Evolutionary conservation across 2,888 invertebrate species (phyloP), one percentile per base, ranked within the genome.

Genomic region (Dermolepida albohirtum): DNA sequence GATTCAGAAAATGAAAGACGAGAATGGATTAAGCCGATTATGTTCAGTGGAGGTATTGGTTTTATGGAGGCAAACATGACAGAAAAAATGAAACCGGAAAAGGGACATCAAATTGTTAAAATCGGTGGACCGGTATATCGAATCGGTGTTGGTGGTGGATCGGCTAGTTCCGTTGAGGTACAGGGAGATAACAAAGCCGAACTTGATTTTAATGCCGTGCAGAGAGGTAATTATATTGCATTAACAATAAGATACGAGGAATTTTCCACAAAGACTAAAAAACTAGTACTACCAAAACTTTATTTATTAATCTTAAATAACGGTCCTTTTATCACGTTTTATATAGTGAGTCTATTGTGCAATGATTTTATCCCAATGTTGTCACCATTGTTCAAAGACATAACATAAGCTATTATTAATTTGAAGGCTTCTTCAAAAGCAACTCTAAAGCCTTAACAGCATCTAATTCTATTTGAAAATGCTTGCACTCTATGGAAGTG

Each of bases 91-190:
- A 83, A 86, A 59, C 93, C 97, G 0, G 85, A 89, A 77, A 88
- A 89, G 88, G 96, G 94, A 10, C 95, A 96, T 91, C 86, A 93
- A 78, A 88, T 99, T 57, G 93, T 96, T 0, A 98, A 99, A 86
- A 88, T 99, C 51, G 98, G 98, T 11, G 98, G 98, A 0, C 98
- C 98, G 0, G 96, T 97, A 51, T 98, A 98, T 82, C 88, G 98
- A 71, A 98, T 99, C 79, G 98, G 98, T 0, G 96, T 99, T 5
- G 98, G 98, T 10, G 98, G 98, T 8, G 98, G 98, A n/a, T 94
- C 98, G 0, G 98, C 98, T 0, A 97, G 97, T 73, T 98, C 98
- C 0, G 94, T 97, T 6, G 92, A 96, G 77, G 93, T 97, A 0
- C 97, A 97, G 84, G 98, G 97, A 0, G 92, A 92, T 73, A 92